Base-by-base conservation (phyloP, 2,888 invertebrate genomes). In the Athalia cordata region DNA sequence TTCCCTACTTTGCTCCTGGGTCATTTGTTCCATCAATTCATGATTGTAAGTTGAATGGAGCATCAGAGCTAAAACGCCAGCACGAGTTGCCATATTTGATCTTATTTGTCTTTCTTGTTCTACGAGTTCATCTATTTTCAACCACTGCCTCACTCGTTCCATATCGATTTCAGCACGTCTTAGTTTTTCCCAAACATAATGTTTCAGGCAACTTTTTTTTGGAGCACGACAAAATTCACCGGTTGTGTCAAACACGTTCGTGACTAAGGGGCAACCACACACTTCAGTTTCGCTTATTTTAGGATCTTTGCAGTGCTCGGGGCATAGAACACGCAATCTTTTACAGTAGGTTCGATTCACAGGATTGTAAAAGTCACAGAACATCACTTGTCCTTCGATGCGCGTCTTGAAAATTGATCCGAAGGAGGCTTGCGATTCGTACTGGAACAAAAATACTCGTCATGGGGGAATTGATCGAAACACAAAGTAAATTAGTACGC, bases 41-140 rank as follows among this genome's bases (percentile, higher is more conserved):
- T 98, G 98, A 91, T 98, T 97, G 88, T 97, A 97, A 0, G 98
- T 98, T 5, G 98, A 98, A 89, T 99, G 98, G n/a, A 99, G 91
- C 95, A 99, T 96, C 0, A 99, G 92, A 0, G 97, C 97, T 11
- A 99, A 91, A 0, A 99, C 97, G 0, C 98, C 98, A 64, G 98
- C 98, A 79, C 99, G 93, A 84, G 94, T 95, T 3, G 94, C 92
- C 92, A 95, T 93, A 13, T 93, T 92, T 11, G 92, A 92, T 4
- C 98, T 92, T 49, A 98, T 95, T 85, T 95, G 96, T 80, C 98
- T 92, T 90, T 99, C 98, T 88, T 98, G 97, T 85, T 99, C 98
- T 74, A 98, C 93, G 64, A 99, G 91, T 86, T 99, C 99, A 85
- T 99, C 99, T 87, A 98, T 93, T 88, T 96, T 95, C 81, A 98